Evolutionary conservation across 2,888 invertebrate genomes (phyloP).

Genomic region (Yponomeuta cagnagella): DNA sequence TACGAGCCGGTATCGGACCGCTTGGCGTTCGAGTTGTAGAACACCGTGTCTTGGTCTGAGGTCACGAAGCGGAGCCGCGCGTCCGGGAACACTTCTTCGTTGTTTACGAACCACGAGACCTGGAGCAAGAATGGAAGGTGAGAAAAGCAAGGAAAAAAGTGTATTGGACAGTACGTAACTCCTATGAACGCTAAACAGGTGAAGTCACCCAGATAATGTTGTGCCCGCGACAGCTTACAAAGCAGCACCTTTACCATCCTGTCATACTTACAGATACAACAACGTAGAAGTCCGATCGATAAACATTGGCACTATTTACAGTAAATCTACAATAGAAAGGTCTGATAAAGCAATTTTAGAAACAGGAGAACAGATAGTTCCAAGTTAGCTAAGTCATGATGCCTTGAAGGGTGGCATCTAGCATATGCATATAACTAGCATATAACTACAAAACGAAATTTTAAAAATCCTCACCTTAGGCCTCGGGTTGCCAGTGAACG

Average conservation of each 20-base stretch:
- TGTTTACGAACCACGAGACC: constrained; percentile 91
- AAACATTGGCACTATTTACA: too few relatives aligned
- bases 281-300: too few relatives aligned
- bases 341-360: too few relatives aligned
- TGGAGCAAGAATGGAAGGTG: constrained; percentile 24
- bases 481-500: constrained; percentile 92
- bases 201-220: too few relatives aligned
- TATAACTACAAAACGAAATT: neutral
- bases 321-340: too few relatives aligned
- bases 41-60: constrained; percentile 86
- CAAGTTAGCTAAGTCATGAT: too few relatives aligned
- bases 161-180: too few relatives aligned
- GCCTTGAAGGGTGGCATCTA: too few relatives aligned
- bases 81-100: constrained; percentile 86
- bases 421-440: too few relatives aligned
- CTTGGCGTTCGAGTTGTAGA: constrained; percentile 90
- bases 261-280: neutral
- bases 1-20: constrained; percentile 95
- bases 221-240: neutral
- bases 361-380: too few relatives aligned
- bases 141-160: neutral
- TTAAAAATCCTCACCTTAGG: constrained; percentile 81
- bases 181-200: too few relatives aligned
- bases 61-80: constrained; percentile 92
- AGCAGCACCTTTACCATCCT: neutral